Percentiles rank a stretch among this genome's conserved stretches.
Conservation (phyloP, 2,797 vertebrate genomes). For the Mus minutoides region DNA sequence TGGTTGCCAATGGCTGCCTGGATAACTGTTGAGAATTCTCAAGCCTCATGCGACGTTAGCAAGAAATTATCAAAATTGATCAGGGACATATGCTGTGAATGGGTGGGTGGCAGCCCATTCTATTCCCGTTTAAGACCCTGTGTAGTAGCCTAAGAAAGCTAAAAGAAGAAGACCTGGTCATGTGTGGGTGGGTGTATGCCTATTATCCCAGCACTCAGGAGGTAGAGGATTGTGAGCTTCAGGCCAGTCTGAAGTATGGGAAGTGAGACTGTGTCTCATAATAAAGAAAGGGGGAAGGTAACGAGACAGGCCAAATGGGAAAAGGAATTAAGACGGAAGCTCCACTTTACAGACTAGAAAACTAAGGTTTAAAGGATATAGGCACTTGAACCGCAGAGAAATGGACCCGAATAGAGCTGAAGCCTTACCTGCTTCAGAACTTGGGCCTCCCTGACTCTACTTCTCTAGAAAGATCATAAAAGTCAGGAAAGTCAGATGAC, state of each 20-base stretch:
- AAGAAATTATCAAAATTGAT: constrained; percentile 60
- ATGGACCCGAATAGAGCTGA: neutral
- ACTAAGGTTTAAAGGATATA: constrained; percentile 42
- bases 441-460: neutral
- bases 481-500: neutral
- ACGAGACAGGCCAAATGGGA: neutral
- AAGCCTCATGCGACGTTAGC: constrained; percentile 37
- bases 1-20: constrained; percentile 11
- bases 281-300: neutral
- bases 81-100: neutral
- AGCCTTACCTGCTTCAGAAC: neutral
- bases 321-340: constrained; percentile 31
- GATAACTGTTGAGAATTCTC: constrained; percentile 57
- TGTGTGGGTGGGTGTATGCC: neutral
- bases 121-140: neutral
- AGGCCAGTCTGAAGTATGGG: neutral
- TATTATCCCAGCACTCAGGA: neutral
- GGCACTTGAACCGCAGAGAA: neutral
- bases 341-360: constrained; percentile 40
- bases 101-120: neutral
- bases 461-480: constrained; percentile 18
- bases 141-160: constrained; percentile 24
- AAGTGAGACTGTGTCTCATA: neutral
- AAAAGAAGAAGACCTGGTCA: neutral
- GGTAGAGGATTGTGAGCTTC: neutral